These are phyloP conservation scores for Megaceryle torquata DNA, from an alignment of 2,113 vertebrate genomes.

Conservation along the genomic window DNA sequence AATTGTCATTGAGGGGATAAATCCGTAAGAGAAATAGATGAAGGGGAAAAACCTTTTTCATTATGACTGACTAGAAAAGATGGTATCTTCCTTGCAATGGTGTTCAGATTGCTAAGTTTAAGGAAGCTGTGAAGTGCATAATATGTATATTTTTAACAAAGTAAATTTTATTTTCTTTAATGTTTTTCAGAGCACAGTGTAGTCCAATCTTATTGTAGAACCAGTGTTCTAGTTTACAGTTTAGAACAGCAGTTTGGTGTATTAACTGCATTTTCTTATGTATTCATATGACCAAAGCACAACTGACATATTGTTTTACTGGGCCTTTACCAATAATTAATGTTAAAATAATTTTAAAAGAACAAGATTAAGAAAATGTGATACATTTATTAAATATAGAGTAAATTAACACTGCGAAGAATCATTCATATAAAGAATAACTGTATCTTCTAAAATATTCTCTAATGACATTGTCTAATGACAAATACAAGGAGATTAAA, in stretches of 20 bases:
- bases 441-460: neutral
- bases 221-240: neutral
- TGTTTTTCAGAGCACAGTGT: neutral
- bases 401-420: neutral
- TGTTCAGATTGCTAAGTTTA: neutral
- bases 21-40: neutral
- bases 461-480: neutral
- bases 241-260: neutral
- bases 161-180: neutral
- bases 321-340: neutral
- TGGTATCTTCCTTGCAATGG: neutral
- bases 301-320: neutral
- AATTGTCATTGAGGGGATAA: neutral
- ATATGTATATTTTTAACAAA: neutral
- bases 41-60: neutral
- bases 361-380: neutral
- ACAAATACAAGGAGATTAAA: neutral
- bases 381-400: neutral
- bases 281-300: neutral
- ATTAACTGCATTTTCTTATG: neutral
- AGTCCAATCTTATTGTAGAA: neutral
- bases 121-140: neutral
- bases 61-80: neutral
- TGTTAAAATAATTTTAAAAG: neutral
- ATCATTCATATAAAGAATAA: neutral